Conservation (phyloP, 2,113 vertebrate species). For the Tetraodon nigroviridis region DNA sequence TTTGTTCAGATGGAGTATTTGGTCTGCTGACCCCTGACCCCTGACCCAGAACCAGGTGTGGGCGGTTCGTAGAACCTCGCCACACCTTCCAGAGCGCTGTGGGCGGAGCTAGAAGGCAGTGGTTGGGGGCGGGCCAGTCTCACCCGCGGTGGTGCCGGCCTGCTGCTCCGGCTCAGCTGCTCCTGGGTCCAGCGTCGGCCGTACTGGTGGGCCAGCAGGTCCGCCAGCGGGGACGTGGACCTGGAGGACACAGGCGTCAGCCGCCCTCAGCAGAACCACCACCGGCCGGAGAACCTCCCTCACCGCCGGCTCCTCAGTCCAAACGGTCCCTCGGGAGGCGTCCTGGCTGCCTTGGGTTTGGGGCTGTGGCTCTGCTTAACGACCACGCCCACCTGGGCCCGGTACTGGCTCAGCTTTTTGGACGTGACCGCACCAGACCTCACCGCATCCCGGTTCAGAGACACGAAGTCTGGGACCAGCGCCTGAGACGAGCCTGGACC, state of each 20-base stretch:
- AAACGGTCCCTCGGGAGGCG: not conserved
- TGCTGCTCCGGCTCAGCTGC: conserved; percentile 64
- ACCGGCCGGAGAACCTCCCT: too few relatives aligned
- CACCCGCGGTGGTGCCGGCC: too few relatives aligned
- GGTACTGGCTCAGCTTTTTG: conserved; percentile 75
- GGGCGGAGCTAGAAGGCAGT: too few relatives aligned
- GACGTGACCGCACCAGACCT: conserved; percentile 75
- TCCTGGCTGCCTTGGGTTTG: conserved; percentile 13
- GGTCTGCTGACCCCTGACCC: not conserved
- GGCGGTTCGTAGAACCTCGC: too few relatives aligned
- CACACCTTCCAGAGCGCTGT: too few relatives aligned
- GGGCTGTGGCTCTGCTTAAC: conserved; percentile 37
- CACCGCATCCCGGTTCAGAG: conserved; percentile 77
- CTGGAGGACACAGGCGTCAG: conserved; percentile 53
- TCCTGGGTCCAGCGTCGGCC: conserved; percentile 79
- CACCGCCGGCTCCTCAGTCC: not conserved
- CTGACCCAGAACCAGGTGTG: too few relatives aligned
- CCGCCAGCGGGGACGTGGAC: conserved; percentile 75
- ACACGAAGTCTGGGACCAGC: conserved; percentile 70
- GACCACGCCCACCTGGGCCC: conserved; percentile 50
- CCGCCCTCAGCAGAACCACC: too few relatives aligned
- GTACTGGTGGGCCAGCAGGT: conserved; percentile 81
- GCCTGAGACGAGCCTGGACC: not conserved
- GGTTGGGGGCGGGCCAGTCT: too few relatives aligned
- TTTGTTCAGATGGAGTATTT: conserved; percentile 3